Base-by-base conservation (phyloP, 2,797 vertebrate genomes). In the Galagoides demidoff region DNA sequence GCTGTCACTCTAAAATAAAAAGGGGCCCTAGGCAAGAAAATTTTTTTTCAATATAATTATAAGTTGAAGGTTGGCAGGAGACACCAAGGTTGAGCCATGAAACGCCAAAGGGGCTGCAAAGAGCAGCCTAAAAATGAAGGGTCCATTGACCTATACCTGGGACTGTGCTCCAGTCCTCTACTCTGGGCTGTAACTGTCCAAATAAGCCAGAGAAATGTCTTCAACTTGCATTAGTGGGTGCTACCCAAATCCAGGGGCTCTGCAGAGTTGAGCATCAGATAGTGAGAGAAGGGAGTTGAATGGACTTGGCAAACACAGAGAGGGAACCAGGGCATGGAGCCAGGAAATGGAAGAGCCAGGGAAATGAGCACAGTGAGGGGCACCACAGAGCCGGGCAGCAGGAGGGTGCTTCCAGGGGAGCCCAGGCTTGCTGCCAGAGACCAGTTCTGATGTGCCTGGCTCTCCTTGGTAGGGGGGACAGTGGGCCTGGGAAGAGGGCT, bases 1-100 rank as follows among this genome's bases (percentile, higher is more conserved):
- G 12, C 1, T 37, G 43, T 85, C 59, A 29, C 66, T 91, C 70
- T 85, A 64, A 92, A 95, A 82, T 71, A 45, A 71, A 85, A 76
- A 77, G 43, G 7, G 14, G 20, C 13, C 19, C 8, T 5, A 43
- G 57, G 37, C 70, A 37, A 45, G 55, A 63, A 90, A 81, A 84
- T 2, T 3, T 73, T 39, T 61, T 29, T 87, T 84, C 3, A 7
- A 39, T 16, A 16, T 43, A 17, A 70, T 0, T 25, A 4, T 82
- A 49, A 90, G 25, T 13, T 78, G 66, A 11, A 73, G 23, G 31
- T 19, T 82, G 61, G 39, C 31, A 73, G 83, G 34, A 34, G 37
- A n/a, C 81, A 6, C 49, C 3, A 34, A 86, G 17, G 12, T 8
- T 23, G 55, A 89, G 45, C 10, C 29, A 14, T 7, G 43, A 43